Percentiles rank a stretch among this genome's conserved stretches.
phyloP scores from a whole-genome alignment of 2,888 invertebrate species.

The Cylindroiulus punctatus region DNA sequence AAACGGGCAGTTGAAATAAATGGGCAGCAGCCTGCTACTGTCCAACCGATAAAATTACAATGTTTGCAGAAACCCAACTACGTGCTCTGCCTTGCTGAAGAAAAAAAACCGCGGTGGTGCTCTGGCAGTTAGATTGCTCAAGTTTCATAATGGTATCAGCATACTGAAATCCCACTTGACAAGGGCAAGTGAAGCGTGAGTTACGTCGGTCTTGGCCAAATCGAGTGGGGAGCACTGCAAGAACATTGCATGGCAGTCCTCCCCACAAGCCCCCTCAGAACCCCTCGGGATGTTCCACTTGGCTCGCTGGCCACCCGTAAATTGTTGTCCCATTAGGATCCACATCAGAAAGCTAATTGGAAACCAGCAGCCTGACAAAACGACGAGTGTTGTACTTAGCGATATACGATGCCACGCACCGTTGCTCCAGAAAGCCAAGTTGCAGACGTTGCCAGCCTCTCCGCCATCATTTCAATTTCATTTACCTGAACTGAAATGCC shows the following conservation, averaged over 20 bases:
- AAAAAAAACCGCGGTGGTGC: conserved; percentile 7
- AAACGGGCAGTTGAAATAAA: conserved; percentile 31
- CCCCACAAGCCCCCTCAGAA: background rate
- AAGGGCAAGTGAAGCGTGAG: conserved; percentile 45
- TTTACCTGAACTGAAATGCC: conserved; percentile 45
- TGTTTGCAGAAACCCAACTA: conserved; percentile 32
- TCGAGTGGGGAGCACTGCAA: background rate
- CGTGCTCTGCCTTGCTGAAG: background rate
- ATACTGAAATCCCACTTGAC: conserved; percentile 49
- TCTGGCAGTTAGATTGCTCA: conserved; percentile 16
- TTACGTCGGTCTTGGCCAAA: conserved; percentile 42
- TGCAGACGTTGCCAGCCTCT: background rate
- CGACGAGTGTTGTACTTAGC: conserved; percentile 29
- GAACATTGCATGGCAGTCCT: background rate
- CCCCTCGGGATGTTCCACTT: conserved; percentile 19
- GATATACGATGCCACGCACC: conserved; percentile 9
- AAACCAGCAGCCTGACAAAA: conserved; percentile 43
- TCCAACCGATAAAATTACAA: conserved; percentile 39
- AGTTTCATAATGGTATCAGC: conserved; percentile 44
- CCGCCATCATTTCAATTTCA: conserved; percentile 23
- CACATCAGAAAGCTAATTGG: conserved; percentile 51
- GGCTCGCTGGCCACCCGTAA: conserved; percentile 51
- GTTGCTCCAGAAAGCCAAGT: background rate
- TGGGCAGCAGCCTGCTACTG: conserved; percentile 21
- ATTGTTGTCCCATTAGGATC: conserved; percentile 53